Conservation (phyloP, 2,888 invertebrate species). For the Calliopum simillimum region DNA sequence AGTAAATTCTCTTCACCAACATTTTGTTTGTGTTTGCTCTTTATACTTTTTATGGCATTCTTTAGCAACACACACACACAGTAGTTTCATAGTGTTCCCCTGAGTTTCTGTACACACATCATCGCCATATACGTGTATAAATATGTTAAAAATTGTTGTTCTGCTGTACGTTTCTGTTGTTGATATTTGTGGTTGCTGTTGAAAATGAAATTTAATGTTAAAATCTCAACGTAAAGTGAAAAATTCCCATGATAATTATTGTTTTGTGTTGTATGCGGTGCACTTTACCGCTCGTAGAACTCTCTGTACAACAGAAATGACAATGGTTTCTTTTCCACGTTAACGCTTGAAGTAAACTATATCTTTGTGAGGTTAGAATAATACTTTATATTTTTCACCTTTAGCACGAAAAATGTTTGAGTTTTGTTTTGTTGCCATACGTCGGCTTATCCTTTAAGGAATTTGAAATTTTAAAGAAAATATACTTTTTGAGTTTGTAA, state of each 20-base stretch:
- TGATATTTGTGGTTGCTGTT: slow-evolving; percentile 16
- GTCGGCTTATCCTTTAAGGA: no score
- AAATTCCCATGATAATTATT: slow-evolving; percentile 48
- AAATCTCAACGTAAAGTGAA: slow-evolving; percentile 46
- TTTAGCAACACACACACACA: no score
- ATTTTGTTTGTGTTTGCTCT: no score
- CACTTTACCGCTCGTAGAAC: neutral
- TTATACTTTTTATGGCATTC: neutral
- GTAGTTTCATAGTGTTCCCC: slow-evolving; percentile 33
- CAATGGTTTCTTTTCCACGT: no score
- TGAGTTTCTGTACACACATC: slow-evolving; percentile 19
- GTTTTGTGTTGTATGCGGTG: slow-evolving; percentile 3
- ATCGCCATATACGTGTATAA: slow-evolving; percentile 26
- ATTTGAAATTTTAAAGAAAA: no score
- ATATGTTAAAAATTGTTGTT: slow-evolving; percentile 31
- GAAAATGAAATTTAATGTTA: slow-evolving; percentile 50
- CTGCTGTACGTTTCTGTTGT: slow-evolving; percentile 7
- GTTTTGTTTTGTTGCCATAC: no score
- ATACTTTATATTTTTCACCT: no score
- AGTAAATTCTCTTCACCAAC: neutral
- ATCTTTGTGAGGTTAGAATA: no score
- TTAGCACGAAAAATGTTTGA: no score
- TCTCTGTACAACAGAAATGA: neutral
- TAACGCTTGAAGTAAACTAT: no score
- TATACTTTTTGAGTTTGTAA: no score